A percentile compares a stretch with the other conserved stretches of the same genome.
Evolutionary conservation across 2,888 invertebrate genomes (phyloP).

Genomic region (Lymantria monacha): DNA sequence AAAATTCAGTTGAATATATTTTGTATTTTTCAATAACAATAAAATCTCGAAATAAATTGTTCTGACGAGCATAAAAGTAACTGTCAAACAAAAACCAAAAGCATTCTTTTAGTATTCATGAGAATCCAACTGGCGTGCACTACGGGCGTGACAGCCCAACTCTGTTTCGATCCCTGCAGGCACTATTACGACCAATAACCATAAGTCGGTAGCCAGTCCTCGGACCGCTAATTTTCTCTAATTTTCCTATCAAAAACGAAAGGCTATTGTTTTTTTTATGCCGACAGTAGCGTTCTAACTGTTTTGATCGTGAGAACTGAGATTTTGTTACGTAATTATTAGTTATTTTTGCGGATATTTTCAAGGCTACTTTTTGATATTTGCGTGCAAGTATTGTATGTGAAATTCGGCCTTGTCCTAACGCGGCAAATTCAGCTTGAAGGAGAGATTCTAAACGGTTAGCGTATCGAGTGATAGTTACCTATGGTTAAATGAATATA

Average conservation of each 20-base stretch:
- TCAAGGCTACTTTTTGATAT: slow-evolving; percentile 49
- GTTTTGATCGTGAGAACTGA: slow-evolving; percentile 70
- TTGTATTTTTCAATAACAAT: too few relatives aligned
- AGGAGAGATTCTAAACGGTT: slow-evolving; percentile 49
- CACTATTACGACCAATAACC: slow-evolving; percentile 78
- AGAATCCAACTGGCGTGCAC: slow-evolving; percentile 61
- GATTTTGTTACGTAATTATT: slow-evolving; percentile 66
- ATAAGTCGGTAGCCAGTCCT: slow-evolving; percentile 72
- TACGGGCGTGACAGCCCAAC: slow-evolving; percentile 67
- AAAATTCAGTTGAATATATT: too few relatives aligned
- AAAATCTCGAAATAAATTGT: background rate
- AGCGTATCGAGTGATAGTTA: slow-evolving; percentile 35
- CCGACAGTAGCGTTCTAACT: slow-evolving; percentile 63
- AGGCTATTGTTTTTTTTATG: slow-evolving; percentile 58
- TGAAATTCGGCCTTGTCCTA: slow-evolving; percentile 64
- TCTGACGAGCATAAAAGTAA: background rate
- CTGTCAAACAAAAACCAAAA: slow-evolving; percentile 8
- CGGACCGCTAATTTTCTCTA: slow-evolving; percentile 77
- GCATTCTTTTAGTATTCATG: slow-evolving; percentile 42
- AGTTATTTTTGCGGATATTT: slow-evolving; percentile 31
- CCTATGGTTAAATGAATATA: slow-evolving; percentile 25
- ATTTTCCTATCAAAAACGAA: slow-evolving; percentile 80
- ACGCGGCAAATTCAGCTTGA: slow-evolving; percentile 68
- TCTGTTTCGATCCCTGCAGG: slow-evolving; percentile 69
- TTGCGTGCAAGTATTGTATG: slow-evolving; percentile 48